Percentiles rank a stretch among this genome's conserved stretches.
Conservation (phyloP, 1,140 invertebrate species). For the Globodera rostochiensis region DNA sequence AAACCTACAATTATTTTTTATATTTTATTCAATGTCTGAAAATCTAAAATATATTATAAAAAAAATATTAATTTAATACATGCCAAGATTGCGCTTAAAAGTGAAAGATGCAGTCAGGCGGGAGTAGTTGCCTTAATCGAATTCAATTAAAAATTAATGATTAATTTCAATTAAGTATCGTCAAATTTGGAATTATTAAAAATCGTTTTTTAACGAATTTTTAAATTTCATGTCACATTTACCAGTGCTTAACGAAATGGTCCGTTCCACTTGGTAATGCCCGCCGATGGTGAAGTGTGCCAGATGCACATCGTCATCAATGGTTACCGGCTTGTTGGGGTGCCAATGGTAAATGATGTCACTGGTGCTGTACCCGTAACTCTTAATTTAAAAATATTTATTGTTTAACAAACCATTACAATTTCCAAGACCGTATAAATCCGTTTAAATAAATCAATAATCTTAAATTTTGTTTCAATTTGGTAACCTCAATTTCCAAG, state of each 20-base stretch:
- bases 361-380: slow-evolving; percentile 91
- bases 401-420: too few relatives aligned
- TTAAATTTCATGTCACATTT: slow-evolving; percentile 31
- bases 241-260: slow-evolving; percentile 91
- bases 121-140: slow-evolving; percentile 86
- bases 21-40: too few relatives aligned
- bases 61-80: too few relatives aligned
- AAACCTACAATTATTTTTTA: slow-evolving; percentile 71
- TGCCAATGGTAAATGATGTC: slow-evolving; percentile 93
- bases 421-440: neutral
- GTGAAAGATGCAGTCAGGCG: slow-evolving; percentile 94
- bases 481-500: slow-evolving; percentile 87
- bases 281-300: slow-evolving; percentile 88
- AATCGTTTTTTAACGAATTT: too few relatives aligned
- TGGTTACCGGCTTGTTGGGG: slow-evolving; percentile 68
- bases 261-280: slow-evolving; percentile 84
- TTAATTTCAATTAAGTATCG: neutral
- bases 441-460: neutral
- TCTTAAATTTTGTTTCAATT: neutral
- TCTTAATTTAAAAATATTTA: slow-evolving; percentile 57
- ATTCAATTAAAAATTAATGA: slow-evolving; percentile 19
- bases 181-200: too few relatives aligned
- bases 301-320: slow-evolving; percentile 68
- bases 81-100: slow-evolving; percentile 90
- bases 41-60: too few relatives aligned